Conservation (phyloP, 1,140 invertebrate genomes). For the Lineus longissimus region DNA sequence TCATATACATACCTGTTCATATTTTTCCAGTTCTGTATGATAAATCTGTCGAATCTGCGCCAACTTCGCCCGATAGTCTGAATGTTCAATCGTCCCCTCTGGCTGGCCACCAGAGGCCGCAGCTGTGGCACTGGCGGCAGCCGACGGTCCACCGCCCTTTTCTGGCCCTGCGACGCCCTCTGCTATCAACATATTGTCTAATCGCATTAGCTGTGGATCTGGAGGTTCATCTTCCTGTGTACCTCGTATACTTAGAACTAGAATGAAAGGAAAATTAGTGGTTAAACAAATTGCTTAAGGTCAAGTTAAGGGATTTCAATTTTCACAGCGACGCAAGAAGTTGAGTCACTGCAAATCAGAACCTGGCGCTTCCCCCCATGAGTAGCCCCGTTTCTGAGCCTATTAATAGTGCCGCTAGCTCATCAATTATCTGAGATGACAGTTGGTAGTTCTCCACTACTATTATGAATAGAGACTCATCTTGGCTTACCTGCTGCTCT, state of each 20-base stretch:
- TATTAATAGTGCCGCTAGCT: too few species aligned
- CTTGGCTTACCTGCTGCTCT: too few species aligned
- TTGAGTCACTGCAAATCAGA: too few species aligned
- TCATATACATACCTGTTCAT: conserved; percentile 78
- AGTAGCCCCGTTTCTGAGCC: too few species aligned
- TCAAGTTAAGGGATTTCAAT: too few species aligned
- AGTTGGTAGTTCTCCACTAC: too few species aligned
- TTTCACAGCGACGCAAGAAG: too few species aligned
- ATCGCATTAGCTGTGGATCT: conserved; percentile 95
- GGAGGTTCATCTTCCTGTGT: conserved; percentile 98
- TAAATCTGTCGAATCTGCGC: conserved; percentile 99
- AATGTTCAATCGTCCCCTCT: conserved; percentile 91
- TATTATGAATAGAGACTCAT: too few species aligned
- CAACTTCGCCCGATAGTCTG: conserved; percentile 97
- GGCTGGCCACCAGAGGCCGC: conserved; percentile 66
- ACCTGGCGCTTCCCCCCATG: too few species aligned
- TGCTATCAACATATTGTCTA: conserved; percentile 99
- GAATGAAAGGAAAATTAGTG: conserved; percentile 40
- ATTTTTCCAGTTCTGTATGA: conserved; percentile 98
- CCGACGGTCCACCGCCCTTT: conserved; percentile 88
- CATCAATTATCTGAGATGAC: too few species aligned
- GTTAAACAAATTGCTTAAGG: too few species aligned
- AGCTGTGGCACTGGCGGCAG: conserved; percentile 83
- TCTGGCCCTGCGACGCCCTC: conserved; percentile 98
- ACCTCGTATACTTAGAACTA: conserved; percentile 90